A percentile compares a stretch with the other conserved stretches of the same genome.
phyloP scores from a whole-genome alignment of 2,113 vertebrate genomes.

The Megaleporinus macrocephalus region DNA sequence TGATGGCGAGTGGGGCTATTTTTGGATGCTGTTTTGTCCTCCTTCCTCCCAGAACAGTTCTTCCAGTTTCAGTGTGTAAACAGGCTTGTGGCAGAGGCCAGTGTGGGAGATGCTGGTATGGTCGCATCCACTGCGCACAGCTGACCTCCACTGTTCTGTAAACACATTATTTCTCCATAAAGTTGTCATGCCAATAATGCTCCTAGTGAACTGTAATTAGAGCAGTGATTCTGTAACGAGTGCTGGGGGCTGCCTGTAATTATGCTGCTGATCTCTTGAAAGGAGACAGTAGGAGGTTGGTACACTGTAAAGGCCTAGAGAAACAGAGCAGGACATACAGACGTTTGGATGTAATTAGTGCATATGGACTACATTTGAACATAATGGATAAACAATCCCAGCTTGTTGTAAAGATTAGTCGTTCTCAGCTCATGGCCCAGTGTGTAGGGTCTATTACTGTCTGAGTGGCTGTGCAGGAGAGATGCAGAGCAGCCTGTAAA shows the following conservation, averaged over 20 bases:
- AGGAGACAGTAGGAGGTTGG: slow-evolving; percentile 9
- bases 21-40: neutral
- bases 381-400: neutral
- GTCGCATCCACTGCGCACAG: neutral
- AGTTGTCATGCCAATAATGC: neutral
- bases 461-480: slow-evolving; percentile 47
- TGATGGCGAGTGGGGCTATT: neutral
- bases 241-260: neutral
- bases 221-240: slow-evolving; percentile 1
- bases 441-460: neutral
- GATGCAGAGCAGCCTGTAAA: slow-evolving; percentile 63
- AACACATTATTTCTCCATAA: slow-evolving; percentile 25
- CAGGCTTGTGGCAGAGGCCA: neutral
- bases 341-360: slow-evolving; percentile 30
- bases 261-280: slow-evolving; percentile 26
- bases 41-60: neutral
- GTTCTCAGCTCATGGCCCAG: neutral
- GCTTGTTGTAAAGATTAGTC: neutral
- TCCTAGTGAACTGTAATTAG: slow-evolving; percentile 32
- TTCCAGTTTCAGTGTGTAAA: neutral
- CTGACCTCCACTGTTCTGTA: slow-evolving; percentile 34
- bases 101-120: neutral
- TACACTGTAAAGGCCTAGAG: neutral
- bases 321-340: neutral
- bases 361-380: neutral